Evolutionary conservation across 2,888 invertebrate genomes (phyloP), one percentile per base, ranked within the genome.

Genomic region (Hofmannophila pseudospretella): DNA sequence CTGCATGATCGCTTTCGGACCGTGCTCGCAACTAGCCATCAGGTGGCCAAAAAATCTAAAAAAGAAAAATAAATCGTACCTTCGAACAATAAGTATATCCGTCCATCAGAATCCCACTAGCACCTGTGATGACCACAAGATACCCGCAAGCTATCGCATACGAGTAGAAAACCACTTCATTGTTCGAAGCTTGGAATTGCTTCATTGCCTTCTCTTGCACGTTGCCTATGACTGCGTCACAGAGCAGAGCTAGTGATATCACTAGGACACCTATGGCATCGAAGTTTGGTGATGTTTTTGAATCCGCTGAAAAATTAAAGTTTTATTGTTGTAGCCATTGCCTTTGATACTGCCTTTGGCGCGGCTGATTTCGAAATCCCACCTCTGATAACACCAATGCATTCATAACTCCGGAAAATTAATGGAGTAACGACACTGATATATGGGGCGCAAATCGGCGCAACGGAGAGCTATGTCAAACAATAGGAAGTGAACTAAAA

Each of bases 141-240:
- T 97, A 97, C 0, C 92, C 50, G 64, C 94, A 94, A 3, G 96
- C 98, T 50, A 98, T 90, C 0, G 92, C 91, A 73, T 98, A 98
- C 0, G 98, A 98, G 67, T 96, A 97, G 36, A 96, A 89, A 0
- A 96, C 97, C 32, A 98, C 93, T 89, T 98, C 98, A 46, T 94
- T 93, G 73, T 96, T 97, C 0, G 93, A 88, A 0, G 96, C 96
- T 44, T 91, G 90, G 65, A 93, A 90, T 43, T 90, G 90, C 58
- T 94, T 95, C 94, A 99, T 96, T 0, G 94, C 93, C 68, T 97
- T 97, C 72, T 99, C 98, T 78, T 99, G 98, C 0, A 98, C 94
- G 80, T 99, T 99, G 11, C 98, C 98, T 47, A 99, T 98, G 7
- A 95, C 90, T 0, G 98, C 98, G 79, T 99, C 98, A 60, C 97